A percentile compares a stretch with the other conserved stretches of the same genome.
phyloP scores from a whole-genome alignment of 2,113 vertebrate genomes.

The Aphyosemion australe region DNA sequence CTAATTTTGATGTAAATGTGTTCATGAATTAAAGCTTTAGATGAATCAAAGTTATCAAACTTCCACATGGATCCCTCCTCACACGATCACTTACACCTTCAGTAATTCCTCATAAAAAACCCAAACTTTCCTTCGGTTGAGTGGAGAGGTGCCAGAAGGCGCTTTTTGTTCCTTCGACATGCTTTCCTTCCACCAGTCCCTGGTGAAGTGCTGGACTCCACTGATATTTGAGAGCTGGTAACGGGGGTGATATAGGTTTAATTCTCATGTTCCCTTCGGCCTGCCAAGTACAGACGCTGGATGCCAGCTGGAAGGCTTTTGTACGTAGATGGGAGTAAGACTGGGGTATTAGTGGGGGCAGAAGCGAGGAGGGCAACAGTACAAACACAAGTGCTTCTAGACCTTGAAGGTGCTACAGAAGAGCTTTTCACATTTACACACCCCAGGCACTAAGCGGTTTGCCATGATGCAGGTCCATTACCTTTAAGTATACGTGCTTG shows the following conservation, averaged over 20 bases:
- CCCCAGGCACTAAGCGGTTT: slow-evolving; percentile 70
- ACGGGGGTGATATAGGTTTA: slow-evolving; percentile 82
- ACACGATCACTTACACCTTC: slow-evolving; percentile 37
- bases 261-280: slow-evolving; percentile 79
- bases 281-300: slow-evolving; percentile 76
- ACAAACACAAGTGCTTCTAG: slow-evolving; percentile 63
- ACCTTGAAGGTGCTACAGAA: slow-evolving; percentile 72
- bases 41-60: slow-evolving; percentile 9
- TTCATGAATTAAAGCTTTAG: neutral
- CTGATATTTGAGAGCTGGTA: slow-evolving; percentile 83
- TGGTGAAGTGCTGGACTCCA: slow-evolving; percentile 81
- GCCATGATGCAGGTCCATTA: slow-evolving; percentile 79
- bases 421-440: slow-evolving; percentile 59
- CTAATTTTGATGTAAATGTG: neutral
- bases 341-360: slow-evolving; percentile 59
- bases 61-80: slow-evolving; percentile 12
- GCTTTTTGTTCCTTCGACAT: slow-evolving; percentile 71
- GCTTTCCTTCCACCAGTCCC: slow-evolving; percentile 74
- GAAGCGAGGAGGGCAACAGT: slow-evolving; percentile 61
- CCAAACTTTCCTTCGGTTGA: slow-evolving; percentile 72
- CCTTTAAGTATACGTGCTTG: slow-evolving; percentile 80
- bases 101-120: slow-evolving; percentile 45
- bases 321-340: slow-evolving; percentile 40
- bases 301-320: slow-evolving; percentile 87
- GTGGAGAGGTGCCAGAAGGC: slow-evolving; percentile 71